Evolutionary conservation across 2,113 vertebrate genomes (phyloP).

Genomic region (Centropus bengalensis): DNA sequence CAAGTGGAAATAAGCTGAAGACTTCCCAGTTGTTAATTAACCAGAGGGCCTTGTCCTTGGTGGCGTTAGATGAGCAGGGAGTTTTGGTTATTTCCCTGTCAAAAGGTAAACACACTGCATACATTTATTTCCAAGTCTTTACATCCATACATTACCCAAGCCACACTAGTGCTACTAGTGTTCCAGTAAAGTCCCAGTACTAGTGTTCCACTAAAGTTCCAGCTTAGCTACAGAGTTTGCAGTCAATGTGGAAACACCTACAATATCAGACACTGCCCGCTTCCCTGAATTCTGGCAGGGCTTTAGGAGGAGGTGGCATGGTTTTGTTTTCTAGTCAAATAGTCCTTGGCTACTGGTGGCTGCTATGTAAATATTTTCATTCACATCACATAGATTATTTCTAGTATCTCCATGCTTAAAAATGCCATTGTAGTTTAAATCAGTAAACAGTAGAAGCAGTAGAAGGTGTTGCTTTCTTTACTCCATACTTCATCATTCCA

Average conservation of each 20-base stretch:
- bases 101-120: neutral
- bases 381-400: rapidly evolving
- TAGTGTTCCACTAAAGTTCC: no score
- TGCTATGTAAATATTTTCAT: neutral
- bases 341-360: neutral
- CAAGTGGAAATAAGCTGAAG: neutral
- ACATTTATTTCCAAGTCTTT: neutral
- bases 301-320: neutral
- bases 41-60: neutral
- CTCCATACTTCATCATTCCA: neutral
- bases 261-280: neutral
- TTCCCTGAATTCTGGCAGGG: neutral
- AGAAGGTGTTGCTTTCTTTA: neutral
- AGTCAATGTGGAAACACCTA: neutral
- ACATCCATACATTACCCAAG: neutral
- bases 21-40: neutral
- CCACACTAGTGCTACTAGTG: neutral
- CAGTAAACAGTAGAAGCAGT: neutral
- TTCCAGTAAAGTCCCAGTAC: no score
- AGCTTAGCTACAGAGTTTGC: neutral
- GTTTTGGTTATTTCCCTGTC: neutral
- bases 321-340: neutral
- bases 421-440: neutral
- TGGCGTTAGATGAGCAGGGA: neutral
- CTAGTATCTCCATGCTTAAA: neutral